phyloP scores from a whole-genome alignment of 2,797 vertebrate genomes.

The Tragelaphus eurycerus region DNA sequence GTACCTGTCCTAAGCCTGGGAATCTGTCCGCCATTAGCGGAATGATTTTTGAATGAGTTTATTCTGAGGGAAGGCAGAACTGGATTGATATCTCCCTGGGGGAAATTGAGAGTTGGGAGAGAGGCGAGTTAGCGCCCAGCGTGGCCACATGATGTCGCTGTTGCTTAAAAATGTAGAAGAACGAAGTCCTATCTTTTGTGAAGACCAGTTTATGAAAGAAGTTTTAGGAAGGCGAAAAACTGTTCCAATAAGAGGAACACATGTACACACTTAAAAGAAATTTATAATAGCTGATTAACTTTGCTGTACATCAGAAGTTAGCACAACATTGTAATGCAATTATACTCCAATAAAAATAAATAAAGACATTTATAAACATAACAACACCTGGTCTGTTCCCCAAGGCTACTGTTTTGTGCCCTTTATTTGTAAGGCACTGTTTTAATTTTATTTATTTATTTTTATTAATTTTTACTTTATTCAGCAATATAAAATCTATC shows the following conservation, averaged over 20 bases:
- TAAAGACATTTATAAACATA: neutral
- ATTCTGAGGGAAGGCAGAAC: constrained; percentile 33
- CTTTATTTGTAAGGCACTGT: neutral
- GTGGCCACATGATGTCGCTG: constrained; percentile 82
- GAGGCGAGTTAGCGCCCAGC: neutral
- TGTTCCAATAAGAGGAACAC: constrained; percentile 15
- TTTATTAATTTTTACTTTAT: neutral
- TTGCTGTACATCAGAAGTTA: neutral
- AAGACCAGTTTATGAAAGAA: constrained; percentile 35
- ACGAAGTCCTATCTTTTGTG: neutral
- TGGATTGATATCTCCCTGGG: constrained; percentile 31
- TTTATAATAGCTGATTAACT: neutral
- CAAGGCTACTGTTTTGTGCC: neutral
- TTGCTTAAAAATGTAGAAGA: constrained; percentile 76
- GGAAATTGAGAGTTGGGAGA: neutral
- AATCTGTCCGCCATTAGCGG: neutral
- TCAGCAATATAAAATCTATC: neutral
- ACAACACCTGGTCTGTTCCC: neutral
- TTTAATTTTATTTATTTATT: constrained; percentile 13
- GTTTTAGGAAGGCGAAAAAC: constrained; percentile 15
- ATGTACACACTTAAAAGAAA: neutral
- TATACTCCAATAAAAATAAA: neutral
- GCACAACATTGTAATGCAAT: neutral
- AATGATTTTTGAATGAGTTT: constrained; percentile 4
- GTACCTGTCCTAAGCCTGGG: constrained; percentile 43